Conservation (phyloP, 2,113 vertebrate species). For the Catharus fuscescens region DNA sequence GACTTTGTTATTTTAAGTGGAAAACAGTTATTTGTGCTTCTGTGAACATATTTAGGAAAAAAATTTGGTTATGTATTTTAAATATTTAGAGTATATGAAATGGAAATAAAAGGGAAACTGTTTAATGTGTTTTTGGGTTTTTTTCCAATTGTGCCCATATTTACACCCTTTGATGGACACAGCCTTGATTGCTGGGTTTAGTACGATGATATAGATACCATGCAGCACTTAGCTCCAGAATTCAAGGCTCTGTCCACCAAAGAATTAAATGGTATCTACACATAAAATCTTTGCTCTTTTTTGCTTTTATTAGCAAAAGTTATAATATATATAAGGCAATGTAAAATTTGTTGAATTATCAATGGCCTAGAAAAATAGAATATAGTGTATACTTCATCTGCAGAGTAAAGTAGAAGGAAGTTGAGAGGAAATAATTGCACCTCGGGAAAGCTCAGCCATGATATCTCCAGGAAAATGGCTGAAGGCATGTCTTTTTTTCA, state of each 20-base stretch:
- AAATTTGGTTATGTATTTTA: neutral
- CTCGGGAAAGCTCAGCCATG: neutral
- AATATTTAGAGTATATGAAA: neutral
- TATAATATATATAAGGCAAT: neutral
- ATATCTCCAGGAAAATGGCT: neutral
- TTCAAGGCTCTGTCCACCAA: neutral
- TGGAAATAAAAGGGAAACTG: rapidly evolving
- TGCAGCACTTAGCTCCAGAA: neutral
- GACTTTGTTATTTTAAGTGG: neutral
- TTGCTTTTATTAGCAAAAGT: neutral
- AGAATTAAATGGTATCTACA: neutral
- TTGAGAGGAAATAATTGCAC: neutral
- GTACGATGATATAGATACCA: neutral
- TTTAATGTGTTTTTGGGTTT: neutral
- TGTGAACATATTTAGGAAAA: neutral
- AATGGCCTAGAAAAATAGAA: neutral
- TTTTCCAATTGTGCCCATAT: neutral
- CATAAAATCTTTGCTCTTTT: neutral
- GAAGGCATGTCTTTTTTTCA: neutral
- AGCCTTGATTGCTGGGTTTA: neutral
- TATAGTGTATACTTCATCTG: neutral
- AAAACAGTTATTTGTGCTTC: neutral
- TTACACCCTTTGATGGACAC: neutral
- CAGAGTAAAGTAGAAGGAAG: neutral
- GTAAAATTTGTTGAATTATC: neutral